These are phyloP conservation scores for Microplitis mediator DNA, from an alignment of 1,140 invertebrate species.

Conservation along the genomic window DNA sequence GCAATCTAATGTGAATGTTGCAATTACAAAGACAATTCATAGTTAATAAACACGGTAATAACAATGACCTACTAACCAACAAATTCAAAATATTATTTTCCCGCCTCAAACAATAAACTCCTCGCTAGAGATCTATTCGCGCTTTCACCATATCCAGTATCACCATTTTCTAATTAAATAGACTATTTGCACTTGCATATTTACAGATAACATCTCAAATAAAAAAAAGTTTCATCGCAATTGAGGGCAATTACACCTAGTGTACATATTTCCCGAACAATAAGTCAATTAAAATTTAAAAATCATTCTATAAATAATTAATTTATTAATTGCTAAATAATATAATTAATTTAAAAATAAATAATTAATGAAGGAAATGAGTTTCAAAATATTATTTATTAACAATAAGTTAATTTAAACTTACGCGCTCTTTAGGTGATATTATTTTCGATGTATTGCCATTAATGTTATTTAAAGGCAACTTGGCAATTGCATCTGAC, in stretches of 20 bases:
- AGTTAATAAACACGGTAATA: slow-evolving; percentile 5
- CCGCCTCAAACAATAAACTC: not conserved
- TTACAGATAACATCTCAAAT: no score
- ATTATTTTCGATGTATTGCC: slow-evolving; percentile 32
- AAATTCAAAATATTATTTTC: slow-evolving; percentile 16
- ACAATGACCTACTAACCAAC: slow-evolving; percentile 20
- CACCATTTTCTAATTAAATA: not conserved
- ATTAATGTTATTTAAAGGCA: slow-evolving; percentile 38
- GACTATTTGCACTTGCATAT: no score
- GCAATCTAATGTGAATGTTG: not conserved
- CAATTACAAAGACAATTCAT: not conserved
- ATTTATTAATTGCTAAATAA: no score
- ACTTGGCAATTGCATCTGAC: slow-evolving; percentile 40
- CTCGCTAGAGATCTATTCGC: not conserved
- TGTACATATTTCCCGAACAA: no score
- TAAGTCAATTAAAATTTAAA: no score
- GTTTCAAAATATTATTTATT: not conserved
- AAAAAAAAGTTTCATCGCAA: no score
- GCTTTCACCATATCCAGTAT: slow-evolving; percentile 10
- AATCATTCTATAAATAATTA: no score
- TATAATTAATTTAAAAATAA: no score
- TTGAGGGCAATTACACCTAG: no score
- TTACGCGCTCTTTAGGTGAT: slow-evolving; percentile 10
- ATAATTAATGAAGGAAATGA: not conserved
- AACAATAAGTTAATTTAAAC: not conserved